Evolutionary conservation across 2,113 vertebrate genomes (phyloP).

Genomic region (Perca schrenkii): DNA sequence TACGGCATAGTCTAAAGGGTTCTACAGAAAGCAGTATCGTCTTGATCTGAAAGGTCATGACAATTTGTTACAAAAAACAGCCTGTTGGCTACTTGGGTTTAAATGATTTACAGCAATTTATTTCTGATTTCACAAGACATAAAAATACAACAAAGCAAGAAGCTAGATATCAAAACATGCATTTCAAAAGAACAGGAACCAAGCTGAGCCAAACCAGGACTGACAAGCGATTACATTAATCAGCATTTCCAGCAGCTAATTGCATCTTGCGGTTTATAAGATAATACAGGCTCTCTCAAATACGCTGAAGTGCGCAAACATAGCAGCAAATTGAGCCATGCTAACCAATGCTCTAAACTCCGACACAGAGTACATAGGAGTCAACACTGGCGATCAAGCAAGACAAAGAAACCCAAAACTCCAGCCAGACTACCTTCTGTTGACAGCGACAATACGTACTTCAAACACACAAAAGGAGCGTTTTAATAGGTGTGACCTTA

Average conservation of each 20-base stretch:
- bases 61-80: neutral
- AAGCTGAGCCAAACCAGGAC: constrained; percentile 8
- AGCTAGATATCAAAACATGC: neutral
- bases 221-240: constrained; percentile 6
- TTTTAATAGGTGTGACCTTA: neutral
- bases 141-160: neutral
- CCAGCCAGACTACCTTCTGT: constrained; percentile 45
- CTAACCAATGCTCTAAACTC: neutral
- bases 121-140: neutral
- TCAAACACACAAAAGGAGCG: neutral
- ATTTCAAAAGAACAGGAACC: neutral
- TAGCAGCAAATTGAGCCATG: neutral
- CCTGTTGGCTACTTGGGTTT: neutral
- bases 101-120: neutral
- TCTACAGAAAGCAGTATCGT: neutral
- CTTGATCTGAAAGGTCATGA: neutral
- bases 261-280: neutral
- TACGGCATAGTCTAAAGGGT: neutral
- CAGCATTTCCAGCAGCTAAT: neutral
- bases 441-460: constrained; percentile 33
- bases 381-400: constrained; percentile 57
- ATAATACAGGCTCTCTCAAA: neutral
- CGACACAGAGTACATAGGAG: constrained; percentile 12
- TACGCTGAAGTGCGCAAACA: neutral
- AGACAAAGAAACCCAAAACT: constrained; percentile 76